These are phyloP conservation scores for Drosophila pruinosa DNA, from an alignment of 1,140 invertebrate genomes.

Conservation along the genomic window DNA sequence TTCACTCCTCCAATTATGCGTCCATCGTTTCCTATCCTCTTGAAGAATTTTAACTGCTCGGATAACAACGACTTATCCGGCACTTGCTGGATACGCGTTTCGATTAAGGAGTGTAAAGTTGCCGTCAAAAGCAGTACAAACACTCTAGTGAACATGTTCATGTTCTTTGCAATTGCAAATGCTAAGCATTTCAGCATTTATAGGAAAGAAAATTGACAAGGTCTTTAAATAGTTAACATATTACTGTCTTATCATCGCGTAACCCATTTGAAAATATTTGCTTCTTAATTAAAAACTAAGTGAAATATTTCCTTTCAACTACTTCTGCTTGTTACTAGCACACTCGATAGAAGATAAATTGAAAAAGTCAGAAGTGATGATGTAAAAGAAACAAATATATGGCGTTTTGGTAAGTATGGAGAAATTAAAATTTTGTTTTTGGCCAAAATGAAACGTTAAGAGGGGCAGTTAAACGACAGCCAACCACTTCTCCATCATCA, in stretches of 20 bases:
- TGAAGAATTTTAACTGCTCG: too few species aligned
- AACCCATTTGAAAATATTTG: neutral
- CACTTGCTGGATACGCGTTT: too few species aligned
- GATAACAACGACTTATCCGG: too few species aligned
- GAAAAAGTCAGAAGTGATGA: too few species aligned
- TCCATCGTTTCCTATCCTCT: neutral
- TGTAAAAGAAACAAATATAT: too few species aligned
- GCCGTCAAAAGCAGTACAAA: neutral
- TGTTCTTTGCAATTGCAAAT: neutral
- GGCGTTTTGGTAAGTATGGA: too few species aligned
- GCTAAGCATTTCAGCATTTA: neutral
- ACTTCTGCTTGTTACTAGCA: too few species aligned
- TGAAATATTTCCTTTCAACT: neutral
- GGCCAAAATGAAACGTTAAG: too few species aligned
- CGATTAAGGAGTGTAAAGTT: neutral
- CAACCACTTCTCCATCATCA: too few species aligned
- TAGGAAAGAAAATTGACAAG: neutral
- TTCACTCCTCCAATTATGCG: neutral
- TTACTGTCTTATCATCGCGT: neutral
- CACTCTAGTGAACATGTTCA: neutral
- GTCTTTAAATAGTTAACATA: conserved; percentile 1
- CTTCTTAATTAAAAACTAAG: neutral
- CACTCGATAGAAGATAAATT: too few species aligned
- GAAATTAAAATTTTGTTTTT: too few species aligned
- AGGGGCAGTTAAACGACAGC: too few species aligned